Base-by-base conservation (phyloP, 2,797 vertebrate genomes). In the Hypotaenidia okinawae region DNA sequence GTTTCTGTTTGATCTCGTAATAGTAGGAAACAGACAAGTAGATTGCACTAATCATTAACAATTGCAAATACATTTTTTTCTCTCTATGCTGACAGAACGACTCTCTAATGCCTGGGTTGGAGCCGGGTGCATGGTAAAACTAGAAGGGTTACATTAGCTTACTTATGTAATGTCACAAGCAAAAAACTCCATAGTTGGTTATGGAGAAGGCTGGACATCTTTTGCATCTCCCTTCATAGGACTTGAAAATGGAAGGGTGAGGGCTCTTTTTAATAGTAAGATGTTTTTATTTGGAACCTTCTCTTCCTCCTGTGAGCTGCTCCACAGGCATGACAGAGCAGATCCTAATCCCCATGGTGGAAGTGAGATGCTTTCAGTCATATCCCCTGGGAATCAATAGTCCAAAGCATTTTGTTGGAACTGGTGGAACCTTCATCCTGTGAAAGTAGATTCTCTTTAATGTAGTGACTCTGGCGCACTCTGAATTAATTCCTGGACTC, bases 1-100 rank as follows among this genome's bases (percentile, higher is more conserved):
- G 59, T 80, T 96, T 89, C 70, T 25, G 32, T 95, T 95, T 96
- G 95, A 95, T 96, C 78, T 92, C 1, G 0, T 87, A 85, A 68
- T 85, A 89, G 78, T 73, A 95, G 88, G 88, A 96, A 91, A 84
- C 33, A 61, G 88, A 73, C 62, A 54, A 93, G 81, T 37, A 83
- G 87, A 67, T 94, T 94, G 54, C 73, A 32, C 55, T 93, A 51
- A 84, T 84, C 66, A 55, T 76, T 91, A 76, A 52, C 2, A 17
- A 81, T 89, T 94, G 68, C 47, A 61, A 68, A 63, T 75, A 43
- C 13, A 28, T 74, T 96, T 85, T 81, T 92, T 96, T 85, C 28
- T 87, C 54, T 59, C 35, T 85, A 1, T 64, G 62, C 72, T 78
- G 75, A 69, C 45, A 69, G 66, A 72, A 59, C 35, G 25, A 39